Base-by-base conservation (phyloP, 2,888 invertebrate species). In the Lomographa bimaculata region DNA sequence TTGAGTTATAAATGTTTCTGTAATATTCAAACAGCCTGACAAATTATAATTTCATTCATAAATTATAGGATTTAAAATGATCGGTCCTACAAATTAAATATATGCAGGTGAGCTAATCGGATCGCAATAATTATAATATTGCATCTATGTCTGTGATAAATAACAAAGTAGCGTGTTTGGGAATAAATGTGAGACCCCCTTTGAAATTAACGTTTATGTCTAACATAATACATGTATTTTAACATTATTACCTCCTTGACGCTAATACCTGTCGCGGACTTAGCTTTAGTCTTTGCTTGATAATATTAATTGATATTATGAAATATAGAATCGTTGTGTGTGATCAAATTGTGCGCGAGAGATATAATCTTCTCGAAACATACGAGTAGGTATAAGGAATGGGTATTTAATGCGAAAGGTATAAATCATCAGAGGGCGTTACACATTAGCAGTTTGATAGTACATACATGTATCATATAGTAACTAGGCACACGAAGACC, bases 271-370 rank as follows among this genome's bases (percentile, higher is more conserved):
- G 50, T 54, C 45, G 37, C 50, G 35, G 44, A 41, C 25, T 39
- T 50, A 54, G 54, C 44, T 46, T 39, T 37, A 46, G 40, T 34
- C 30, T 32, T 51, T 19, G 50, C 45, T 53, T 57, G 35, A 48
- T 52, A 46, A 47, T 42, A 32, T 34, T 18, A 37, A 46, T 48
- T 54, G 51, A 57, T 57, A 52, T 54, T 57, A 54, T 28, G 33
- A 41, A 41, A 33, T 39, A 6, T 37, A 38, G 23, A 43, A 32
- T 38, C 32, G 21, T 33, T 38, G 30, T 32, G 36, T 48, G 44
- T 46, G 41, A 40, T 41, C 27, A 28, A 26, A 25, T 19, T 29
- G 35, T 33, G 43, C 20, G 35, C 35, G 45, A 39, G 36, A 34
- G 42, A 41, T 47, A 27, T 38, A 24, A 45, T 47, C 45, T 44